phyloP scores from a whole-genome alignment of 30 jellyfish, hydroid and myxozoan genomes.

The Aurelia aurita complex sp. Pacific region DNA sequence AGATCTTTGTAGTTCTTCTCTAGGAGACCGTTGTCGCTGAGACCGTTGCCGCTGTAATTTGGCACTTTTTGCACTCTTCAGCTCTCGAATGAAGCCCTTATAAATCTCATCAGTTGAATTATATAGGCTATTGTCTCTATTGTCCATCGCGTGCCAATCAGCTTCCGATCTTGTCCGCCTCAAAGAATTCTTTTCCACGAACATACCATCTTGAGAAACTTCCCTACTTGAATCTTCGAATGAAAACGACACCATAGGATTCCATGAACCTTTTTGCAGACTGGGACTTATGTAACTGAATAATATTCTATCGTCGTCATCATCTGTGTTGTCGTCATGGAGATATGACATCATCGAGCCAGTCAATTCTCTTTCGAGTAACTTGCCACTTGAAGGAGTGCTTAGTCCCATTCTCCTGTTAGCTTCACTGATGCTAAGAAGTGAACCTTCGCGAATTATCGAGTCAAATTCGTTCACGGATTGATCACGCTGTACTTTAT shows the following conservation, averaged over 20 bases:
- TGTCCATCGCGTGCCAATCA: too few species aligned
- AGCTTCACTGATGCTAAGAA: slow-evolving; percentile 28
- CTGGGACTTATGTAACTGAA: slow-evolving; percentile 53
- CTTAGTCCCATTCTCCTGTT: slow-evolving; percentile 8
- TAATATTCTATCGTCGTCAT: slow-evolving; percentile 40
- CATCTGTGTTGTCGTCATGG: slow-evolving; percentile 8
- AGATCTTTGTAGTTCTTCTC: too few species aligned
- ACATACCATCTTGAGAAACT: background rate
- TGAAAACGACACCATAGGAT: slow-evolving; percentile 46
- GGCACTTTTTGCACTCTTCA: too few species aligned
- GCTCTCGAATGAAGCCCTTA: too few species aligned
- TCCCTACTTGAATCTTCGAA: slow-evolving; percentile 31
- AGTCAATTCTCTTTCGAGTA: background rate
- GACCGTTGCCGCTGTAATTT: too few species aligned
- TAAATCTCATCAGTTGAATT: too few species aligned
- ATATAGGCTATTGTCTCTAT: too few species aligned
- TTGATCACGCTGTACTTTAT: too few species aligned
- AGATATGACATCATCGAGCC: background rate
- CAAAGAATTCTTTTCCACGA: background rate
- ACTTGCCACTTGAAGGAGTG: background rate
- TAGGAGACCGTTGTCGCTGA: too few species aligned
- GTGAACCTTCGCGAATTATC: slow-evolving; percentile 10
- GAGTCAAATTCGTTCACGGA: background rate
- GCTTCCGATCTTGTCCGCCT: too few species aligned
- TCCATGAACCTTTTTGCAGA: slow-evolving; percentile 52